Percentiles rank a stretch among this genome's conserved stretches.
These are phyloP conservation scores for Dreissena rostriformis DNA, from an alignment of 1,140 invertebrate genomes.

Conservation along the genomic window DNA sequence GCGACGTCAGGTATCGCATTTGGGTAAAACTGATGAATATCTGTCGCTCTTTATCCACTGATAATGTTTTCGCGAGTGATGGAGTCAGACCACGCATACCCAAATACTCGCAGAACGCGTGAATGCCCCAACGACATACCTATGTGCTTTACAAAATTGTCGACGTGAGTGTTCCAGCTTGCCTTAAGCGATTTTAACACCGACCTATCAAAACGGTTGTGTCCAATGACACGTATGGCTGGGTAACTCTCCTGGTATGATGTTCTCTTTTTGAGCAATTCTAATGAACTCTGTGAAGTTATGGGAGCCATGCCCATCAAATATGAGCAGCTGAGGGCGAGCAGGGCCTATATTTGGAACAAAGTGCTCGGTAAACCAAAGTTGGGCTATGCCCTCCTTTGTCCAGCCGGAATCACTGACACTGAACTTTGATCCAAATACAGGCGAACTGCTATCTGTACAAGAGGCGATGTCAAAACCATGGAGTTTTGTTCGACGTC, in stretches of 20 bases:
- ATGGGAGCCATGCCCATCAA: conserved; percentile 27
- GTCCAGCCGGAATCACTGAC: conserved; percentile 37
- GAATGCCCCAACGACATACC: neutral
- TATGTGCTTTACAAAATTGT: neutral
- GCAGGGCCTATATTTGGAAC: conserved; percentile 11
- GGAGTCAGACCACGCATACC: neutral
- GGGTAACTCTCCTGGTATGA: neutral
- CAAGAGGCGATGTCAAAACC: neutral
- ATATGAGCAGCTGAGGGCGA: conserved; percentile 10
- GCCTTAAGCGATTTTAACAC: neutral
- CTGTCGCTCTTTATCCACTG: no score
- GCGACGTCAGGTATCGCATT: no score
- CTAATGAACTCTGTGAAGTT: neutral
- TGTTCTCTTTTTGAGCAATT: neutral
- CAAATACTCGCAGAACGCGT: conserved; percentile 5
- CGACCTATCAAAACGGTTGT: neutral
- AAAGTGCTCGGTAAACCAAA: conserved; percentile 10
- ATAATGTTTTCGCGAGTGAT: neutral
- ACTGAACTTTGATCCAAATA: conserved; percentile 19
- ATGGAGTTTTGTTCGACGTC: conserved; percentile 14
- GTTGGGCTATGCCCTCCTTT: conserved; percentile 3
- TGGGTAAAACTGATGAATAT: no score
- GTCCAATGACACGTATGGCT: neutral
- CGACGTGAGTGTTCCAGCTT: neutral
- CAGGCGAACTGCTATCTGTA: neutral